phyloP scores from a whole-genome alignment of 2,888 invertebrate genomes.

The Chorisops tibialis region DNA sequence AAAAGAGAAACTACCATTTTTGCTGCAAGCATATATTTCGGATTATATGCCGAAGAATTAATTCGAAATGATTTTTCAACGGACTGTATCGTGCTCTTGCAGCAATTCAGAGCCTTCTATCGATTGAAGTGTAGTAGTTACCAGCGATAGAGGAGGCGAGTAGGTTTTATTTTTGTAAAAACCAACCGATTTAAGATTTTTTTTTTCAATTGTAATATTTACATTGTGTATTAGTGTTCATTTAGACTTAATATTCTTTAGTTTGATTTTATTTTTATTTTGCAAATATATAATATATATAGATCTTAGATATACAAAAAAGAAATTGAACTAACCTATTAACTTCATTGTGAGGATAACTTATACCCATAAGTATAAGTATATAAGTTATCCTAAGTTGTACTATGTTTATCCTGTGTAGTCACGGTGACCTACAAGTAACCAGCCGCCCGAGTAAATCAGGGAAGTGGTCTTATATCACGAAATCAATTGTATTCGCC shows the following conservation, averaged over 20 bases:
- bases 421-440: too few species aligned
- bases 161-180: neutral
- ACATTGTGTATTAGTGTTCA: neutral
- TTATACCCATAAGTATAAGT: too few species aligned
- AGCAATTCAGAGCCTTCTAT: constrained; percentile 1
- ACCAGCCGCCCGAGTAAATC: too few species aligned
- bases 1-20: constrained; percentile 30
- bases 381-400: too few species aligned
- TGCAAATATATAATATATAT: neutral
- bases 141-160: constrained; percentile 2
- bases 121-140: constrained; percentile 1
- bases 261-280: constrained; percentile 16
- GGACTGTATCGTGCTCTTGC: neutral
- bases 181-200: neutral
- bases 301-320: constrained; percentile 5
- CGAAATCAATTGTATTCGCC: too few species aligned
- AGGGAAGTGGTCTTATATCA: too few species aligned
- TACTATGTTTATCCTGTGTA: too few species aligned
- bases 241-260: neutral
- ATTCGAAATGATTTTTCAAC: neutral
- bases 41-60: constrained; percentile 27
- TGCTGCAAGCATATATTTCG: constrained; percentile 30
- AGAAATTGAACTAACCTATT: too few species aligned
- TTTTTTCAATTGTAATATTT: neutral
- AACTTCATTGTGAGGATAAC: too few species aligned